Conservation (phyloP, 2,113 vertebrate genomes). For the Dromiciops gliroides region DNA sequence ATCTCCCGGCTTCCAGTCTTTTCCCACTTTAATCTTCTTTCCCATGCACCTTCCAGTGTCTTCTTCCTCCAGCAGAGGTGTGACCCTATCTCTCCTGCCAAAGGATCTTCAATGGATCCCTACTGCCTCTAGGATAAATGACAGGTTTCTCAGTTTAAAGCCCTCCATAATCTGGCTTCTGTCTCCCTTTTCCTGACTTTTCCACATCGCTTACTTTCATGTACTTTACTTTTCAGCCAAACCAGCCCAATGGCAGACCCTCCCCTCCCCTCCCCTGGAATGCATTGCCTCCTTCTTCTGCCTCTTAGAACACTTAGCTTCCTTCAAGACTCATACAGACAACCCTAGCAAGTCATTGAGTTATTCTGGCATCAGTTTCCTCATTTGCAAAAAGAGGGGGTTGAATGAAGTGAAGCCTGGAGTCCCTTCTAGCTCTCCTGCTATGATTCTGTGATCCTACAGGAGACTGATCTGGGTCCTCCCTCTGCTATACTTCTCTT, state of each 20-base stretch:
- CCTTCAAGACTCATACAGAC: background rate
- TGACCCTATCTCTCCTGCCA: background rate
- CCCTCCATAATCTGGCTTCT: background rate
- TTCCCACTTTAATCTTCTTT: background rate
- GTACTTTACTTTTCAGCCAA: background rate
- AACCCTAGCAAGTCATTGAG: background rate
- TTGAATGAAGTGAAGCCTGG: background rate
- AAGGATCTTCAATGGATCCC: background rate
- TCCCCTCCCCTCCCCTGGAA: accelerated
- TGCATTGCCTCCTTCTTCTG: background rate
- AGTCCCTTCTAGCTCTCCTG: background rate
- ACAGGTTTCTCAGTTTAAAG: background rate
- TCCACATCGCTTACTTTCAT: background rate
- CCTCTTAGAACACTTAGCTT: background rate
- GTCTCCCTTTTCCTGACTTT: background rate
- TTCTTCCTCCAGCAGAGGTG: background rate
- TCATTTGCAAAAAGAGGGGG: background rate
- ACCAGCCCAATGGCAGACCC: background rate
- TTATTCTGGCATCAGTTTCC: background rate
- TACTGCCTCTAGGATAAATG: background rate
- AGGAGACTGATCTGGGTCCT: background rate
- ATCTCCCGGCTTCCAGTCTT: background rate
- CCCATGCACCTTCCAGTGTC: background rate
- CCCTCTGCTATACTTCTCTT: background rate
- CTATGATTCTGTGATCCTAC: background rate